Base-by-base conservation (phyloP, 2,888 invertebrate genomes). In the Nemotelus pantherinus region DNA sequence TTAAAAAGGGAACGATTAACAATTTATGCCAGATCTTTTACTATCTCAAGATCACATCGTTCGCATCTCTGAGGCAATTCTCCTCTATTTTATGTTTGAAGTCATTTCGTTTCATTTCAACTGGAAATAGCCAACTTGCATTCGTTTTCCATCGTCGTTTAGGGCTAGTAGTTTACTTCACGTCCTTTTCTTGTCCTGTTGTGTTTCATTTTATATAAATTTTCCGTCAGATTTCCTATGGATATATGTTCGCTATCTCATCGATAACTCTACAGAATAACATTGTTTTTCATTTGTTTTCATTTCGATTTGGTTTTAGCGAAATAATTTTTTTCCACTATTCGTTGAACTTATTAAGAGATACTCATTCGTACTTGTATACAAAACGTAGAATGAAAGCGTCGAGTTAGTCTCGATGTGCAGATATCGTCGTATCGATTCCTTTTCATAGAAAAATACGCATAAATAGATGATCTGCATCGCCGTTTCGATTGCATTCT, bases 21-120 rank as follows among this genome's bases (percentile, higher is more conserved):
- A 70, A 70, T 70, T 70, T 70, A 70, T 70, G 70, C 70, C 70
- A 70, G 70, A 70, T 70, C 70, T 70, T 70, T 47, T 55, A 70
- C 55, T 70, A 70, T 70, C 70, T 70, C 47, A 41, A 5, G 70
- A 10, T 67, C 50, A 50, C n/a, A 67, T 48, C 48, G 2, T 48
- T 9, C 41, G n/a, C 63, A 48, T 48, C 47, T 10, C 50, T 5
- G 10, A n/a, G n/a, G n/a, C n/a, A 41, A 55, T 55, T 45, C 43
- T 70, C 55, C 55, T 70, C 39, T 41, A 47, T 55, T 70, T n/a
- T 55, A 48, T 63, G 43, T 63, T 63, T 63, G n/a, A 25, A 63
- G 41, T 25, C 3, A 63, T 63, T 63, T n/a, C n/a, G n/a, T n/a
- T n/a, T 25, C 63, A 63, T 63, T 63, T 25, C 63, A 3, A n/a